phyloP scores from a whole-genome alignment of 2,113 vertebrate species.

The Callocephalon fimbriatum region DNA sequence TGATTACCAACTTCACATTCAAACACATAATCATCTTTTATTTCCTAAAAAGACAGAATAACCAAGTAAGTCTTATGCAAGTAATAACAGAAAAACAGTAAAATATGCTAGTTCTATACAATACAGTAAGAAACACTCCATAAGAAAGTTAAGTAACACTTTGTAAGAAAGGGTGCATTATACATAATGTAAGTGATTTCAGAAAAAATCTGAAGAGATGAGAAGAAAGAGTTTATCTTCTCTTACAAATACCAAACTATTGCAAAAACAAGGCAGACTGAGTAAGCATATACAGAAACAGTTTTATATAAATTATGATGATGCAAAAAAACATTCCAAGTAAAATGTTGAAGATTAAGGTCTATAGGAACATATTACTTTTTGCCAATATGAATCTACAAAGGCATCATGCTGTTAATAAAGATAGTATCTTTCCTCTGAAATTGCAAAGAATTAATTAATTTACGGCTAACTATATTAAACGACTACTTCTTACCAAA shows the following conservation, averaged over 20 bases:
- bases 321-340: accelerated
- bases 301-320: background rate
- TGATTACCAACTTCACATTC: constrained; percentile 94
- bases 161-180: background rate
- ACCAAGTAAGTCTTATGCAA: background rate
- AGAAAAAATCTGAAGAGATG: background rate
- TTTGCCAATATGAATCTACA: background rate
- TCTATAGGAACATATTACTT: background rate
- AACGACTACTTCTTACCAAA: background rate
- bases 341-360: background rate
- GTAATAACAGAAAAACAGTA: background rate
- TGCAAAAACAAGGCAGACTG: background rate
- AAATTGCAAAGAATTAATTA: background rate
- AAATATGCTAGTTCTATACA: background rate
- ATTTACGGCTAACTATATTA: background rate
- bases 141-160: background rate
- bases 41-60: constrained; percentile 81
- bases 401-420: background rate
- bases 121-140: background rate
- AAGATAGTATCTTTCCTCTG: background rate
- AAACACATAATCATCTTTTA: constrained; percentile 95
- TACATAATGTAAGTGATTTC: background rate
- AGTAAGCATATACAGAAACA: background rate
- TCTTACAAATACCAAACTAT: background rate
- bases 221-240: background rate